Evolutionary conservation across 2,888 invertebrate species (phyloP).

Genomic region (Andricus quercusramuli): DNA sequence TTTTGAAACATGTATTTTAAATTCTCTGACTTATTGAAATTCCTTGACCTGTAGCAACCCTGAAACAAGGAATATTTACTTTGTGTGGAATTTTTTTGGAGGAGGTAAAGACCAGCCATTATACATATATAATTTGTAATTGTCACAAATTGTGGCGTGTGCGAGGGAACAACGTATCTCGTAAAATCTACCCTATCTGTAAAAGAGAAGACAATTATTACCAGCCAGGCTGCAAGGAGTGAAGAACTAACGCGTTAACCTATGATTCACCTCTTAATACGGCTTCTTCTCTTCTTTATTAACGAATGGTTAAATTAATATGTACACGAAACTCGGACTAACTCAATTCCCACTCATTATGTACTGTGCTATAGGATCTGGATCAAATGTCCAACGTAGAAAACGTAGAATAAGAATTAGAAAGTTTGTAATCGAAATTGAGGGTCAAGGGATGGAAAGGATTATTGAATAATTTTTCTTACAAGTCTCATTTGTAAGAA

Average conservation of each 20-base stretch:
- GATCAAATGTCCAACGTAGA: background rate
- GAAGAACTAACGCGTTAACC: slow-evolving; percentile 65
- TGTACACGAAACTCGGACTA: slow-evolving; percentile 75
- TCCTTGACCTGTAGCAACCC: too few species aligned
- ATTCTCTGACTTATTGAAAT: too few species aligned
- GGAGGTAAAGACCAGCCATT: slow-evolving; percentile 55
- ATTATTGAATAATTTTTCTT: background rate
- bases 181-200: slow-evolving; percentile 65
- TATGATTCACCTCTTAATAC: slow-evolving; percentile 75
- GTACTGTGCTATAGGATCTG: background rate
- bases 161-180: slow-evolving; percentile 61
- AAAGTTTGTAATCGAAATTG: background rate
- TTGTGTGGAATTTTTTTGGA: background rate
- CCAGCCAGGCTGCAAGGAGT: slow-evolving; percentile 48
- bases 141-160: slow-evolving; percentile 62
- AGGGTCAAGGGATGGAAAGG: background rate
- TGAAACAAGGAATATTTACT: background rate
- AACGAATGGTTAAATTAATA: slow-evolving; percentile 72
- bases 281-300: slow-evolving; percentile 67
- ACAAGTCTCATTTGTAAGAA: background rate
- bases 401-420: background rate
- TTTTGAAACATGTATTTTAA: too few species aligned
- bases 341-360: slow-evolving; percentile 69
- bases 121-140: slow-evolving; percentile 66
- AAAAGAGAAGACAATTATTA: slow-evolving; percentile 60